Evolutionary conservation across 2,113 vertebrate genomes (phyloP).

Genomic region (Burhinus oedicnemus): DNA sequence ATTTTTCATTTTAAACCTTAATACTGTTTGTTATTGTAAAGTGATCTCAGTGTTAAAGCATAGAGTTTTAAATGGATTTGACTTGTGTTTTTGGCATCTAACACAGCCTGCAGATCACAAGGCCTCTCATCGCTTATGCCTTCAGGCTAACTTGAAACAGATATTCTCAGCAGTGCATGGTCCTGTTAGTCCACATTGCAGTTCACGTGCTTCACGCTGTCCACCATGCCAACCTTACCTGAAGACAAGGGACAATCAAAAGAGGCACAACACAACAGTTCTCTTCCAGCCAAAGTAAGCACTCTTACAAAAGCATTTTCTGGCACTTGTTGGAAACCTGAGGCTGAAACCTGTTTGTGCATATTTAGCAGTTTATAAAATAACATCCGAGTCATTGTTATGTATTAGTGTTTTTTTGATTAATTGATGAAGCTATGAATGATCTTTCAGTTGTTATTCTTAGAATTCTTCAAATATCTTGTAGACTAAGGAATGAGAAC

Average conservation of each 20-base stretch:
- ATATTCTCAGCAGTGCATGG: slow-evolving; percentile 47
- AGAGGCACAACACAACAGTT: slow-evolving; percentile 79
- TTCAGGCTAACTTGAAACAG: slow-evolving; percentile 64
- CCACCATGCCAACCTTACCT: slow-evolving; percentile 89
- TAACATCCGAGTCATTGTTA: background rate
- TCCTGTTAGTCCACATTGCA: slow-evolving; percentile 37
- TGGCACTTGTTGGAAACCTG: slow-evolving; percentile 1
- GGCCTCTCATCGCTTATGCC: slow-evolving; percentile 49
- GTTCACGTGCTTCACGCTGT: slow-evolving; percentile 54
- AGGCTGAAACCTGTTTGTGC: background rate
- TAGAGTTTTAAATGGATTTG: slow-evolving; percentile 63
- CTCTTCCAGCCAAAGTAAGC: slow-evolving; percentile 80
- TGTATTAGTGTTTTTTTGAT: background rate
- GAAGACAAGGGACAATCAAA: slow-evolving; percentile 90
- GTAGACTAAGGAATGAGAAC: background rate
- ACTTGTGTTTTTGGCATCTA: slow-evolving; percentile 76
- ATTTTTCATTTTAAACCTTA: slow-evolving; percentile 54
- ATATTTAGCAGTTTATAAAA: background rate
- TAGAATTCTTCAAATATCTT: background rate
- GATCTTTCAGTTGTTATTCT: background rate
- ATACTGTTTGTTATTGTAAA: slow-evolving; percentile 60
- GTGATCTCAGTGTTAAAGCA: slow-evolving; percentile 42
- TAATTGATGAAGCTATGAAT: background rate
- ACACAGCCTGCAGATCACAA: slow-evolving; percentile 71
- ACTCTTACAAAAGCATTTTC: background rate